Evolutionary conservation across 23 tunicate species (phyloP).

Genomic region (Oikopleura albicans): DNA sequence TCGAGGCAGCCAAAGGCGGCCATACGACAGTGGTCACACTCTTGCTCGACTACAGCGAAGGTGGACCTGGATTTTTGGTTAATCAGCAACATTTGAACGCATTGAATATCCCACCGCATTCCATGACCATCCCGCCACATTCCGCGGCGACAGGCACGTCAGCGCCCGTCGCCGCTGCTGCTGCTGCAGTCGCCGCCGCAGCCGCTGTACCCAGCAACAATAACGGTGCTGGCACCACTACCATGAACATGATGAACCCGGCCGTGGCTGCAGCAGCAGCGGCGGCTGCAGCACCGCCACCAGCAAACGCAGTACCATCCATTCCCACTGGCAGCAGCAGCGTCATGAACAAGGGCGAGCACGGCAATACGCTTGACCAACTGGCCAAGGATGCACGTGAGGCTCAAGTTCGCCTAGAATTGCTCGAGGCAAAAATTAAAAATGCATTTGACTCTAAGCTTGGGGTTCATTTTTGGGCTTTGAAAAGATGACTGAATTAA

Average conservation of each 20-base stretch:
- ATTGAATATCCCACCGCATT: neutral
- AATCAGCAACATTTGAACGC: neutral
- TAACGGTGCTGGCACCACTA: neutral
- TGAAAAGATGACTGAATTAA: no score
- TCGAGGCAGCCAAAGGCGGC: conserved; percentile 82
- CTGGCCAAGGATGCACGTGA: neutral
- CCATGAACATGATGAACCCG: neutral
- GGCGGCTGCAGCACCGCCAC: no score
- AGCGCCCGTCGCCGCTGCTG: no score
- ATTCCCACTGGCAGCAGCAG: no score
- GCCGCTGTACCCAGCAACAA: neutral
- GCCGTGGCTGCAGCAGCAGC: no score
- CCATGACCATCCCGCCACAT: neutral
- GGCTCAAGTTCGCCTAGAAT: neutral
- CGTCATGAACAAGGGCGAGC: neutral
- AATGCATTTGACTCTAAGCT: neutral
- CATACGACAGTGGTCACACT: conserved; percentile 51
- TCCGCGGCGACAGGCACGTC: no score
- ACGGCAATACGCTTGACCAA: neutral
- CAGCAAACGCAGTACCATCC: no score
- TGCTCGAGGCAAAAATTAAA: neutral
- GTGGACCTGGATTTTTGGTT: neutral
- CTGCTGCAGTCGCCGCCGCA: no score
- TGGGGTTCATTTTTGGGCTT: no score
- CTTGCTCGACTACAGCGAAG: conserved; percentile 30